These are phyloP conservation scores for Copidosoma floridanum DNA, from an alignment of 1,140 invertebrate genomes.

Conservation along the genomic window DNA sequence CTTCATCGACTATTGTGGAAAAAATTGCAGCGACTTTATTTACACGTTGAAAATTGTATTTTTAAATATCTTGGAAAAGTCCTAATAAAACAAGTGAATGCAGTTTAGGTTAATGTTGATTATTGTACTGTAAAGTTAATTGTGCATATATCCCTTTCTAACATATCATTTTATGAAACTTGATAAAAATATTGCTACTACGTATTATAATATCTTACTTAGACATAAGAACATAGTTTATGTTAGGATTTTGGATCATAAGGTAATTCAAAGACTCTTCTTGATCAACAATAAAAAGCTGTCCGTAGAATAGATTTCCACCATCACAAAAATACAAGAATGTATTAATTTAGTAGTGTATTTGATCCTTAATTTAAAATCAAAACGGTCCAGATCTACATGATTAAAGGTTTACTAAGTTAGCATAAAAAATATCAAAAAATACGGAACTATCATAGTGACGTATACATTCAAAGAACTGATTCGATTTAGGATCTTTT, in stretches of 20 bases:
- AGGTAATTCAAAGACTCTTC: not conserved
- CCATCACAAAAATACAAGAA: too few relatives aligned
- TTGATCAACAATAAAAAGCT: too few relatives aligned
- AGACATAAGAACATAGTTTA: conserved; percentile 1
- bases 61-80: conserved; percentile 12
- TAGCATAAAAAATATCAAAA: not conserved
- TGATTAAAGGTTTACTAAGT: not conserved
- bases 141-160: not conserved
- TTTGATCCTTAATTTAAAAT: too few relatives aligned
- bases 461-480: not conserved
- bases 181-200: conserved; percentile 3
- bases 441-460: too few relatives aligned
- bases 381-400: too few relatives aligned
- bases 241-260: too few relatives aligned
- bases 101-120: conserved; percentile 11
- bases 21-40: conserved; percentile 9
- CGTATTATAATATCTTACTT: conserved; percentile 1
- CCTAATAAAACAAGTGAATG: conserved; percentile 4
- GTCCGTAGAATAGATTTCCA: too few relatives aligned
- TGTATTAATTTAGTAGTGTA: too few relatives aligned
- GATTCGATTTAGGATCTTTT: not conserved
- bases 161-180: conserved; percentile 1
- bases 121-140: not conserved
- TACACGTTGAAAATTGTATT: conserved; percentile 23
- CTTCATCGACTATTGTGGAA: not conserved